Base-by-base conservation (phyloP, 2,797 vertebrate genomes). In the Mus minutoides region DNA sequence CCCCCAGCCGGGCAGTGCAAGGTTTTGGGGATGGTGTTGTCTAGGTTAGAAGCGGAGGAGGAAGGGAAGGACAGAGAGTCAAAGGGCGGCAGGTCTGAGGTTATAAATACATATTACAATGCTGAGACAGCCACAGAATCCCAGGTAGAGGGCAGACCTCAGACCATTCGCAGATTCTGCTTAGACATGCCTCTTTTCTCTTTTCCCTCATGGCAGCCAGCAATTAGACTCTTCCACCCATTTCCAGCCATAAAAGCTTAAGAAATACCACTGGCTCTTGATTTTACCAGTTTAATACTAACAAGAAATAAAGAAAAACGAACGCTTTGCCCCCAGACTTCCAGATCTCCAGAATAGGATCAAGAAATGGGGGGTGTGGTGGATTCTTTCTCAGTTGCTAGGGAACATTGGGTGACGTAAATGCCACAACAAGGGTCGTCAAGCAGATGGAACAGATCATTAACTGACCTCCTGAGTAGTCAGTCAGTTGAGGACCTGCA, bases 301-400 rank as follows among this genome's bases (percentile, higher is more conserved):
- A 85, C 52, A 93, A 76, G 60, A 91, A 83, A 69, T 62, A 34
- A 87, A 22, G 71, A 79, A 69, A 75, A 91, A 91, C 78, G 31
- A 60, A 34, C 58, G 34, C 7, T 90, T 54, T 71, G 43, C 12
- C 2, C 78, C 54, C 80, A 60, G 11, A 69, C 13, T 58, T 93
- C 22, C 43, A 21, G n/a, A 76, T 24, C 43, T 83, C 29, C 34
- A 16, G 2, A 77, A 58, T 52, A 31, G 76, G 67, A 71, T 64
- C 52, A 67, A 91, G 89, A 92, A 78, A 86, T 43, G 24, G 19
- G 37, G 37, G 49, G 75, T 97, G 87, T 96, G 90, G 91, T 90
- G 92, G 97, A 97, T 98, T 97, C 96, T 97, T 97, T 98, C 97
- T 96, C 95, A 96, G 98, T 97, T 96, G 97, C 97, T 88, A 97